Evolutionary conservation across 2,888 invertebrate species (phyloP).

Genomic region (Lochmaea capreae): DNA sequence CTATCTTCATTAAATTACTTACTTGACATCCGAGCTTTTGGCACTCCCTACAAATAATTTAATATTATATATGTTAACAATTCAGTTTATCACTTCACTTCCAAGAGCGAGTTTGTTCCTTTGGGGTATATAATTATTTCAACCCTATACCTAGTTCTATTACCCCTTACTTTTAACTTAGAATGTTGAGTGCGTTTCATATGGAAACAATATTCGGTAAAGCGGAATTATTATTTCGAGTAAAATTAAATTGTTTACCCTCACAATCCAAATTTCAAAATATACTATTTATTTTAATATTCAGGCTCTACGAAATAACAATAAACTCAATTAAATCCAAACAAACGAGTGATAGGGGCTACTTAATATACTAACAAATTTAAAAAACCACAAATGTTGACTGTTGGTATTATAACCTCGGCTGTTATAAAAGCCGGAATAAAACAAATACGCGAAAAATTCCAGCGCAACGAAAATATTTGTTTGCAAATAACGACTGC

Average conservation of each 20-base stretch:
- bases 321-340: conserved; percentile 2
- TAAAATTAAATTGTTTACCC: no score
- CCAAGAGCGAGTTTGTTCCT: background rate
- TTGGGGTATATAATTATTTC: conserved; percentile 21
- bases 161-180: background rate
- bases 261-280: no score
- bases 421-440: background rate
- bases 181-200: background rate
- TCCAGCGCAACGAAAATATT: no score
- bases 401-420: conserved; percentile 27
- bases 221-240: background rate
- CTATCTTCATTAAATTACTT: conserved; percentile 51
- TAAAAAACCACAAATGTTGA: conserved; percentile 35
- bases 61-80: conserved; percentile 47
- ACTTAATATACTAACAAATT: conserved; percentile 27
- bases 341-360: conserved; percentile 24
- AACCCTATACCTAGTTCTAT: background rate
- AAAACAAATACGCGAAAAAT: no score
- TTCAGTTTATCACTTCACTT: conserved; percentile 35
- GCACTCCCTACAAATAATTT: conserved; percentile 43
- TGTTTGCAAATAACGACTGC: no score
- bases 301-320: no score
- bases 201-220: no score
- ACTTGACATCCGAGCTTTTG: conserved; percentile 46
- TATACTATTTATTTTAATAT: no score